These are phyloP conservation scores for Lordiphosa clarofinis DNA, from an alignment of 1,140 invertebrate species.

Conservation along the genomic window DNA sequence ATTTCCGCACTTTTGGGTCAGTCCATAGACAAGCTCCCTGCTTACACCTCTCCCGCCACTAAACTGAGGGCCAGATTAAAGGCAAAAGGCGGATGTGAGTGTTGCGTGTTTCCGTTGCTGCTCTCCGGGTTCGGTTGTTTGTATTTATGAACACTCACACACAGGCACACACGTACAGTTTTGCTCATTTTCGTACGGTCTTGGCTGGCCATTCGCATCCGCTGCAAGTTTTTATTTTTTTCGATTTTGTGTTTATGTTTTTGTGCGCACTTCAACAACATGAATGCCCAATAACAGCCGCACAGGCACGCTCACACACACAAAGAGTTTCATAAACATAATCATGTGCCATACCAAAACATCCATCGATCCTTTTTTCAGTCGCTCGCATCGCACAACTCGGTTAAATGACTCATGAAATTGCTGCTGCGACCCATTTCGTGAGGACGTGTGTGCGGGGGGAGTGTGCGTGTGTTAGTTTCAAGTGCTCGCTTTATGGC, in stretches of 20 bases:
- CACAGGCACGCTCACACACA: constrained; percentile 10
- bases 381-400: constrained; percentile 46
- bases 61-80: constrained; percentile 62
- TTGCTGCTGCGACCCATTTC: constrained; percentile 71
- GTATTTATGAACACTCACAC: constrained; percentile 48
- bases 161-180: constrained; percentile 10
- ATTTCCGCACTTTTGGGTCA: constrained; percentile 77
- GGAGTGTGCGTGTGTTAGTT: constrained; percentile 49
- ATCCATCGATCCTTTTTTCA: constrained; percentile 54
- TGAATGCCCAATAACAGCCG: constrained; percentile 51
- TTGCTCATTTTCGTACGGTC: constrained; percentile 15
- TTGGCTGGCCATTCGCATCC: constrained; percentile 41
- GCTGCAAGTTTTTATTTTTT: constrained; percentile 65
- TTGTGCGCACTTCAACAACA: constrained; percentile 62
- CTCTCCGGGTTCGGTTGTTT: constrained; percentile 28
- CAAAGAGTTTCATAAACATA: constrained; percentile 57
- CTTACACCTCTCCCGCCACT: constrained; percentile 14
- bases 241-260: constrained; percentile 74
- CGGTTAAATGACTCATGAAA: constrained; percentile 77
- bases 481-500: constrained; percentile 72
- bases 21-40: constrained; percentile 32
- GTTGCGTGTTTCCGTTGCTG: constrained; percentile 56
- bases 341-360: constrained; percentile 59
- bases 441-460: constrained; percentile 4
- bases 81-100: constrained; percentile 64